Evolutionary conservation across 2,888 invertebrate species (phyloP), one percentile per base, ranked within the genome.

Genomic region (Trachelus troglodyta): DNA sequence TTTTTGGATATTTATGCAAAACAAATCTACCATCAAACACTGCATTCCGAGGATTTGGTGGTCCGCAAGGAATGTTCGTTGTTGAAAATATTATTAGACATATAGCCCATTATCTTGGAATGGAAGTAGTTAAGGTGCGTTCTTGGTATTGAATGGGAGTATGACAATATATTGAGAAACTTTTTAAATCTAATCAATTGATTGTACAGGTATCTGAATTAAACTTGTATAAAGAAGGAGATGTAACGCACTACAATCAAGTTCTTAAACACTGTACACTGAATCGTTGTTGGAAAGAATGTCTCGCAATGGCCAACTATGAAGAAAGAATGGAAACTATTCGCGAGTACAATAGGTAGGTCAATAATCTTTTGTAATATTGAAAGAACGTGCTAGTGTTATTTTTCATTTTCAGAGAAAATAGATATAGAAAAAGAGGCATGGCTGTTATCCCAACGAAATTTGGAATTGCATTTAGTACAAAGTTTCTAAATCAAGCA

Each of bases 1-100:
- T 96, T 0, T 93, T 92, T 15, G 96, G 96, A 0, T 94, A 94
- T 87, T 92, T 95, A 15, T 98, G 98, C 88, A 96, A 94, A 92
- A 99, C 98, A 0, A 98, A 99, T 92, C 91, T 97, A 75, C 95
- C 98, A 0, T 97, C 98, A 0, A 98, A 98, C 89, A 98, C 98
- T 0, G 98, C 98, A 0, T 98, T 98, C 88, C 93, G 98, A 85
- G 98, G 98, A 2, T 98, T 98, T 87, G 98, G 98, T 11, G 97
- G 95, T 0, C 98, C 98, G 0, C 98, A 98, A 89, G 97, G 96
- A 37, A 97, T 98, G 97, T 96, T 96, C 88, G 94, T 95, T 1
- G 96, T 94, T 0, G 98, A 98, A 92, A 94, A 93, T 83, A 95
- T 97, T 84, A 93, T 97, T 69, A 93, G 95, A 81, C 95, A 97